Percentiles rank a stretch among this genome's conserved stretches.
Evolutionary conservation across 1,140 invertebrate species (phyloP).

Genomic region (Lerema accius): DNA sequence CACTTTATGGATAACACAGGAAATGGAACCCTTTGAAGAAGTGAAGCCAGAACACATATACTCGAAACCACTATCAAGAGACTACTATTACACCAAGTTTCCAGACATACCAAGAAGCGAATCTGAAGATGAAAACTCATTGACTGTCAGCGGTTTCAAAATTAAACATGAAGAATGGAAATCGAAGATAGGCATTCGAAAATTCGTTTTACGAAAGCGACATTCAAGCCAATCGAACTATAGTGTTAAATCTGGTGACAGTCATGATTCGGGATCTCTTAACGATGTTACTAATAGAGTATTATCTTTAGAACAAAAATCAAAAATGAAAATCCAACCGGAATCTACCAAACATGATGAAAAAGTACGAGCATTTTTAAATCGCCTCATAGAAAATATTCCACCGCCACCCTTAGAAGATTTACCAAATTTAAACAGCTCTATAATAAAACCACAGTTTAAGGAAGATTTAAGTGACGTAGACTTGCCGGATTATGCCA

Average conservation of each 20-base stretch:
- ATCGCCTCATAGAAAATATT: slow-evolving; percentile 56
- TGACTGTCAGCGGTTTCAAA: slow-evolving; percentile 63
- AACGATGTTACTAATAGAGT: slow-evolving; percentile 44
- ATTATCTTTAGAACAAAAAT: slow-evolving; percentile 38
- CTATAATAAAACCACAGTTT: slow-evolving; percentile 36
- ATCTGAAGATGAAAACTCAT: slow-evolving; percentile 70
- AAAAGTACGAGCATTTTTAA: slow-evolving; percentile 57
- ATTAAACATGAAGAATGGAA: slow-evolving; percentile 72
- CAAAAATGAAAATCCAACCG: slow-evolving; percentile 16
- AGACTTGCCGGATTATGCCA: slow-evolving; percentile 61
- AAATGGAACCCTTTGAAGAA: slow-evolving; percentile 76
- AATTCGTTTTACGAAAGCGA: slow-evolving; percentile 48
- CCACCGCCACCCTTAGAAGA: slow-evolving; percentile 62
- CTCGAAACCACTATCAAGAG: slow-evolving; percentile 64
- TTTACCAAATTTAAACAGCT: slow-evolving; percentile 30
- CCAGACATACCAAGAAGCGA: slow-evolving; percentile 76
- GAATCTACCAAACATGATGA: slow-evolving; percentile 46
- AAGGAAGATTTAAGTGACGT: slow-evolving; percentile 48
- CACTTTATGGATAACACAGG: slow-evolving; percentile 65
- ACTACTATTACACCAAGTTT: slow-evolving; percentile 69
- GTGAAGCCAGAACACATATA: slow-evolving; percentile 65
- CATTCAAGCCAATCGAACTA: slow-evolving; percentile 47
- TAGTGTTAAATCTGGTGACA: slow-evolving; percentile 43
- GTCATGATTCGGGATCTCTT: slow-evolving; percentile 33
- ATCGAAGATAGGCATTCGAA: slow-evolving; percentile 60